Base-by-base conservation (phyloP, 2,113 vertebrate species). In the Seriola dumerili region DNA sequence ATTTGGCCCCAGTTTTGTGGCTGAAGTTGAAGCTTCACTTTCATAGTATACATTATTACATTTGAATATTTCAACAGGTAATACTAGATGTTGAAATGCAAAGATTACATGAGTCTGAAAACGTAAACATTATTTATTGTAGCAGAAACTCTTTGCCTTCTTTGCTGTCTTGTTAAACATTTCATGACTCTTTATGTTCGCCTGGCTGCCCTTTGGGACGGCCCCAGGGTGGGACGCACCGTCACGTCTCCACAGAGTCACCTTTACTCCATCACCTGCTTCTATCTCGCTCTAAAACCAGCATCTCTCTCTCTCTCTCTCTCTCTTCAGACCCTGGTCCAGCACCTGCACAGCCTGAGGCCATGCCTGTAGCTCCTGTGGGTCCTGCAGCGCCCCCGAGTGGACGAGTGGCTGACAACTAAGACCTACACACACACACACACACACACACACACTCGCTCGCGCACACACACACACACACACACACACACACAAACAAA, bases 291-390 rank as follows among this genome's bases (percentile, higher is more conserved):
- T 85, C 75, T 84, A 23, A 86, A 88, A 21, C 8, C n/a, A 10
- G 17, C n/a, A 8, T 71, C 14, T 36, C 13, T 19, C 29, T 72
- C 23, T 59, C 23, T 59, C 29, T 38, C 14, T 36, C 16, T 19
- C 29, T 74, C 21, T 57, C 58, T 48, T 23, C 87, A 93, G 85
- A 1, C 91, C 96, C 4, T 52, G 95, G 90, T 42, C 92, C 96
- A 32, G 84, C 93, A 1, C 84, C 94, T 69, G 81, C 92, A 82
- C 95, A 95, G 89, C 87, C 95, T 0, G 98, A 99, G n/a, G 96
- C 94, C 38, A 93, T 97, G n/a, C 94, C 96, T 21, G 93, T 96
- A 0, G 95, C 90, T 5, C 95, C 96, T 0, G 94, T 95, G 55
- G 96, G 96, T 34, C 94, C 96, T 1, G 90, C 96, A 0, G 95